Evolutionary conservation across 2,113 vertebrate genomes (phyloP).

Genomic region (Cebus imitator): DNA sequence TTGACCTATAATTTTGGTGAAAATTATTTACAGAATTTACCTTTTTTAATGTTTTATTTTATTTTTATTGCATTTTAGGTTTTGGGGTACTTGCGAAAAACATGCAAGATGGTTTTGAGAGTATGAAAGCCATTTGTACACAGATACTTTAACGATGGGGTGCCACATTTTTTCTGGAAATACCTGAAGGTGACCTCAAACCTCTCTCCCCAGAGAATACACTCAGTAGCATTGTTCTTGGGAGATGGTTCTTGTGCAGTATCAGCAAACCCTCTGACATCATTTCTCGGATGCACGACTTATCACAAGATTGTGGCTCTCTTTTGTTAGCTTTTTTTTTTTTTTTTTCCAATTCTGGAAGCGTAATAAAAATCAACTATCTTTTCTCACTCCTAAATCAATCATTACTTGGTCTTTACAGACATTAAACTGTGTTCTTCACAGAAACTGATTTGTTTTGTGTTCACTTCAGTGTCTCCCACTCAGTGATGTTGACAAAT

Average conservation of each 20-base stretch:
- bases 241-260: background rate
- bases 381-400: background rate
- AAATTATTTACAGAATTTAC: background rate
- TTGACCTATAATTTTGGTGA: background rate
- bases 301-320: slow-evolving; percentile 48
- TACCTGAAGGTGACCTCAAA: slow-evolving; percentile 27
- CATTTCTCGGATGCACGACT: slow-evolving; percentile 46
- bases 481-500: background rate
- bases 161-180: background rate
- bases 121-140: background rate
- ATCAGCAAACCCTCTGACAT: background rate
- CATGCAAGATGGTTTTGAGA: background rate
- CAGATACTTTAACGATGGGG: background rate
- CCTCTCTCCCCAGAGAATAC: background rate
- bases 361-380: background rate
- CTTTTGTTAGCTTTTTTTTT: slow-evolving; percentile 69
- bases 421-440: slow-evolving; percentile 34
- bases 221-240: background rate
- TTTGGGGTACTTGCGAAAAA: too few species aligned
- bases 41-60: background rate
- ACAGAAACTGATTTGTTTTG: slow-evolving; percentile 58
- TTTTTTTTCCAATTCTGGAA: slow-evolving; percentile 4
- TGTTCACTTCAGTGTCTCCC: slow-evolving; percentile 5
- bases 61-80: too few species aligned
- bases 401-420: slow-evolving; percentile 46